These are phyloP conservation scores for Brachyopa scutellaris DNA, from an alignment of 2,888 invertebrate genomes.

Conservation along the genomic window DNA sequence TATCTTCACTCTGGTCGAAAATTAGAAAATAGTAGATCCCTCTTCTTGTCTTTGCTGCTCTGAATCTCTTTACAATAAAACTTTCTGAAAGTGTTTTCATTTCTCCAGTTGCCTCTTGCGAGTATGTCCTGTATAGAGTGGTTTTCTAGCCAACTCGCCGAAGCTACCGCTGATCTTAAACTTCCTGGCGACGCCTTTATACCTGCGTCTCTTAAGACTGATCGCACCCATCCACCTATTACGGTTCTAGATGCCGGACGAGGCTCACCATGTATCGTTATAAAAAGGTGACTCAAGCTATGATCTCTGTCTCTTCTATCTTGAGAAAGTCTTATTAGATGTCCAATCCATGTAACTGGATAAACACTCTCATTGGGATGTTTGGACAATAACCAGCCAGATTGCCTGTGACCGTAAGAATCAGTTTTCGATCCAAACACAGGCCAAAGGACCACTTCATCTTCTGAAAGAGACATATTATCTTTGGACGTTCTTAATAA, in stretches of 20 bases:
- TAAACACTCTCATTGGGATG: slow-evolving; percentile 30
- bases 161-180: slow-evolving; percentile 21
- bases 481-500: slow-evolving; percentile 18
- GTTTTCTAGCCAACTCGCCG: slow-evolving; percentile 20
- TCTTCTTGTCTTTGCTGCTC: background rate
- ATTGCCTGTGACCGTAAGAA: slow-evolving; percentile 7
- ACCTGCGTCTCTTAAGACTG: background rate
- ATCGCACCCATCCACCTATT: slow-evolving; percentile 41
- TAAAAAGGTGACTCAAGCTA: background rate
- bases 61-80: slow-evolving; percentile 22
- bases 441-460: background rate
- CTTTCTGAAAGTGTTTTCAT: slow-evolving; percentile 21
- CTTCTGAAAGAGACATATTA: slow-evolving; percentile 7
- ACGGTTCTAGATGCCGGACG: slow-evolving; percentile 27
- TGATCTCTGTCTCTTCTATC: background rate
- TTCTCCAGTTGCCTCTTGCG: background rate
- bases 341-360: slow-evolving; percentile 3
- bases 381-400: slow-evolving; percentile 12
- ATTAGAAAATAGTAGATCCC: background rate
- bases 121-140: slow-evolving; percentile 11
- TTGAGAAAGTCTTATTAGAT: slow-evolving; percentile 2
- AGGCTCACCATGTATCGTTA: background rate
- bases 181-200: slow-evolving; percentile 13
- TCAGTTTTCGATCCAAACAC: slow-evolving; percentile 38
- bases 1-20: background rate